Percentiles rank a stretch among this genome's conserved stretches.
phyloP scores from a whole-genome alignment of 1,140 invertebrate species.

The Diabrotica virgifera region DNA sequence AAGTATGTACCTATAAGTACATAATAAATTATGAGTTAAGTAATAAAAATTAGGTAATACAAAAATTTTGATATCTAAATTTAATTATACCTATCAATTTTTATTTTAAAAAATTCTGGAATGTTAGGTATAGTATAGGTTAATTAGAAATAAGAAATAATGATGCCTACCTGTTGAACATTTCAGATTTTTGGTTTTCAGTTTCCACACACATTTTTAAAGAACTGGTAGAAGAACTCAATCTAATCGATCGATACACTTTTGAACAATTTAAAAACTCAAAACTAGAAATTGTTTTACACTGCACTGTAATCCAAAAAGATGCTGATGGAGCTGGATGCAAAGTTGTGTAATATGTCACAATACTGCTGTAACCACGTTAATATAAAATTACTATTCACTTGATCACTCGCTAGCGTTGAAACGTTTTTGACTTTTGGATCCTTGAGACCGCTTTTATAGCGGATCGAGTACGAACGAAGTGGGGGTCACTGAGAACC shows the following conservation, averaged over 20 bases:
- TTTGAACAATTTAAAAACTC: conserved; percentile 1
- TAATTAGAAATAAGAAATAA: too few species aligned
- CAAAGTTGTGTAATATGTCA: conserved; percentile 20
- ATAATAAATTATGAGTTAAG: too few species aligned
- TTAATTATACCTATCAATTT: too few species aligned
- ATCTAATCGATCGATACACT: conserved; percentile 17
- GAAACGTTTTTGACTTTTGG: conserved; percentile 19
- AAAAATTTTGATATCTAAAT: too few species aligned
- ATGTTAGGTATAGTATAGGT: too few species aligned
- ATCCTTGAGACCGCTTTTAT: conserved; percentile 2
- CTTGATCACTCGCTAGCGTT: not conserved
- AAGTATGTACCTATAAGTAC: too few species aligned
- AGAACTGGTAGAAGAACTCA: not conserved
- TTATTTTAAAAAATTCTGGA: too few species aligned
- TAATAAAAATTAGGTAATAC: too few species aligned
- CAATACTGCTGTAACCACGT: not conserved
- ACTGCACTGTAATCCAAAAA: conserved; percentile 7
- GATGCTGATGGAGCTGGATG: not conserved
- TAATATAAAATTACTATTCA: not conserved
- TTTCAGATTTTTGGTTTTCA: conserved; percentile 37
- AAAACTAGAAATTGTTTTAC: not conserved
- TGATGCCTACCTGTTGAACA: conserved; percentile 39
- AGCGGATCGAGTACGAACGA: not conserved
- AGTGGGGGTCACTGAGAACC: conserved; percentile 24
- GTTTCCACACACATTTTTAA: conserved; percentile 38